Percentiles rank a stretch among this genome's conserved stretches.
Evolutionary conservation across 2,888 invertebrate genomes (phyloP).

Genomic region (Melieria omissa): DNA sequence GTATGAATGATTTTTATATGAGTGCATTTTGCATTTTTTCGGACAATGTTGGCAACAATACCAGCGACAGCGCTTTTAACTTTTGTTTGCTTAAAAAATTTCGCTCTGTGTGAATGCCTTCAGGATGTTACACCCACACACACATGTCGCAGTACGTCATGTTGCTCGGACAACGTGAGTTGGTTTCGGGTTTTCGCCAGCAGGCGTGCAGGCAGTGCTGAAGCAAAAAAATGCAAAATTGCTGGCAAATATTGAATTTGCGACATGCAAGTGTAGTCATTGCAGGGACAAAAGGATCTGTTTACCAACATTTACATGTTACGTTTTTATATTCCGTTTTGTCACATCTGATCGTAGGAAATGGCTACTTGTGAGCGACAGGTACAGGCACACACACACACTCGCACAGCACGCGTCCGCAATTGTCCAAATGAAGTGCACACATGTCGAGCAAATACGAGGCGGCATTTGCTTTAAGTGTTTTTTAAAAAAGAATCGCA

Average conservation of each 20-base stretch:
- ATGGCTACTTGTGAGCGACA: too few relatives aligned
- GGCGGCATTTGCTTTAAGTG: conserved; percentile 54
- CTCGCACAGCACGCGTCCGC: background rate
- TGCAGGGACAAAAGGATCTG: conserved; percentile 56
- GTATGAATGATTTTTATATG: conserved; percentile 38
- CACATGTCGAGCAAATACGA: conserved; percentile 53
- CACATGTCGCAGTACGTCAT: background rate
- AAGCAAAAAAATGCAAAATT: conserved; percentile 56
- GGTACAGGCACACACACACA: too few relatives aligned
- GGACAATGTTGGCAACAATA: conserved; percentile 6
- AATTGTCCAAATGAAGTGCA: conserved; percentile 49
- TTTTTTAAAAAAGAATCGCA: conserved; percentile 19
- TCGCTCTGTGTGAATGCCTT: conserved; percentile 44
- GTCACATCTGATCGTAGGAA: too few relatives aligned
- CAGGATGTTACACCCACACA: conserved; percentile 32
- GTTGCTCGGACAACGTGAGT: conserved; percentile 7
- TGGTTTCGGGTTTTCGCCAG: conserved; percentile 9
- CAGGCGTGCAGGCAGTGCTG: background rate
- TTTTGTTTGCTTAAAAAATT: conserved; percentile 58
- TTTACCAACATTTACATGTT: conserved; percentile 56
- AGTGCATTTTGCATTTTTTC: conserved; percentile 16
- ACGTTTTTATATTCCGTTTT: too few relatives aligned
- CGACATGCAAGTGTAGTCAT: conserved; percentile 57
- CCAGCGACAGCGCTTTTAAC: conserved; percentile 46
- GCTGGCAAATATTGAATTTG: conserved; percentile 65